These are phyloP conservation scores for Struthidea cinerea DNA, from an alignment of 2,113 vertebrate genomes.

Conservation along the genomic window DNA sequence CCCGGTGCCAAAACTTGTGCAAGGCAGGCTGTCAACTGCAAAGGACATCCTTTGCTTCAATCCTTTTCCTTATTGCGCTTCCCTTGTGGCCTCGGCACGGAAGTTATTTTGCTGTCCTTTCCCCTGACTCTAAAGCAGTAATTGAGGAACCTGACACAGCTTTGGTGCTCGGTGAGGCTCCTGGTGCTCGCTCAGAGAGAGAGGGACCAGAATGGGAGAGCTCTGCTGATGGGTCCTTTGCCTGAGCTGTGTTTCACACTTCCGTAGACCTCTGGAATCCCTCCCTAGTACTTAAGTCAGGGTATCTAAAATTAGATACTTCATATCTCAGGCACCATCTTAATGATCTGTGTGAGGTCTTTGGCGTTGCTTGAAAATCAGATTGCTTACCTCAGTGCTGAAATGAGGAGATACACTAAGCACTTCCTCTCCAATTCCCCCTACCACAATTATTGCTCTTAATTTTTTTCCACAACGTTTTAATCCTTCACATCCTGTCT, in stretches of 20 bases:
- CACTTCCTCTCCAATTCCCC: constrained; percentile 1
- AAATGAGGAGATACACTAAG: not conserved
- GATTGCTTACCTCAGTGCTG: constrained; percentile 19
- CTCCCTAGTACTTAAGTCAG: not conserved
- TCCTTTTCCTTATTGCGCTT: not conserved
- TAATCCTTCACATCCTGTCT: not conserved
- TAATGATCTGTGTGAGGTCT: constrained; percentile 61
- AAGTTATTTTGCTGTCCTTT: not conserved
- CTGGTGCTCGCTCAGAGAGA: not conserved
- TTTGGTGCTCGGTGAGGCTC: not conserved
- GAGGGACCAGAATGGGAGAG: not conserved
- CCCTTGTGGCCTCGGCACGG: not conserved
- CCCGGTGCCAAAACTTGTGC: not conserved
- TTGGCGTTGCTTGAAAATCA: constrained; percentile 46
- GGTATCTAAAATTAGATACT: constrained; percentile 49
- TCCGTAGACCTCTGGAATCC: not conserved
- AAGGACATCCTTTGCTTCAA: not conserved
- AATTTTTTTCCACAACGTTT: not conserved
- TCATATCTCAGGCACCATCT: constrained; percentile 58
- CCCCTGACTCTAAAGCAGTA: not conserved
- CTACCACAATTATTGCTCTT: not conserved
- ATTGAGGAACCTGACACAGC: not conserved
- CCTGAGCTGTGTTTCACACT: not conserved
- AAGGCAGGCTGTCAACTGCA: not conserved
- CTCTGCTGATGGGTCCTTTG: not conserved